Percentiles rank a stretch among this genome's conserved stretches.
Evolutionary conservation across 2,888 invertebrate species (phyloP).

Genomic region (Eumerus sabulonum): DNA sequence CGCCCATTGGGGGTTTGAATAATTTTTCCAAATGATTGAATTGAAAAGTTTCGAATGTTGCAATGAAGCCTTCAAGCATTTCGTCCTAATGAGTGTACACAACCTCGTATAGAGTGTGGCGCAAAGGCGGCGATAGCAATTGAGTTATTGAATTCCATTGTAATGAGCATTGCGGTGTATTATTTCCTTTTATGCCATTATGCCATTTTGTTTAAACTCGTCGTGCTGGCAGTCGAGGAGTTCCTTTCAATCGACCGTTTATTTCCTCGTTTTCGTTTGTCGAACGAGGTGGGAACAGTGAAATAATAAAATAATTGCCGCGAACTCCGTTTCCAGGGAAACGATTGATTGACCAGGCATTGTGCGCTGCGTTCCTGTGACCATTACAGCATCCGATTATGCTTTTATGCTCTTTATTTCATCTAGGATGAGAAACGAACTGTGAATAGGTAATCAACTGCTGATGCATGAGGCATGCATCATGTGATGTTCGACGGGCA

Average conservation of each 20-base stretch:
- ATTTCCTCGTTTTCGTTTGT: background rate
- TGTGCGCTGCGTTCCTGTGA: too few relatives aligned
- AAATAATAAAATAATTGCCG: slow-evolving; percentile 15
- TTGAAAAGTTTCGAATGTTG: slow-evolving; percentile 23
- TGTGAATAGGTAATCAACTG: too few relatives aligned
- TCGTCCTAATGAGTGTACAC: background rate
- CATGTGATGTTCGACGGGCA: too few relatives aligned
- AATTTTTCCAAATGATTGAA: slow-evolving; percentile 44
- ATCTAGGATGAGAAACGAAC: too few relatives aligned
- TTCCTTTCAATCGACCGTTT: background rate
- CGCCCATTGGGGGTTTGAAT: slow-evolving; percentile 7
- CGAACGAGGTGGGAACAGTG: background rate
- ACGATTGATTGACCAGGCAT: slow-evolving; percentile 13
- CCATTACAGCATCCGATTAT: too few relatives aligned
- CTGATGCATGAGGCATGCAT: too few relatives aligned
- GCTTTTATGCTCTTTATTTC: too few relatives aligned
- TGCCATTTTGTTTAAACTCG: too few relatives aligned
- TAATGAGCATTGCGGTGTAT: slow-evolving; percentile 1
- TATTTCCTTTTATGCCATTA: too few relatives aligned
- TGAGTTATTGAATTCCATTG: slow-evolving; percentile 16
- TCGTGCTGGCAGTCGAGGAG: too few relatives aligned
- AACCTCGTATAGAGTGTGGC: too few relatives aligned
- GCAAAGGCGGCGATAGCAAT: too few relatives aligned
- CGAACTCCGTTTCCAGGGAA: slow-evolving; percentile 3
- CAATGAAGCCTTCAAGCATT: slow-evolving; percentile 2